Evolutionary conservation across 2,113 vertebrate genomes (phyloP).

Genomic region (Oxygymnocypris stewartii): DNA sequence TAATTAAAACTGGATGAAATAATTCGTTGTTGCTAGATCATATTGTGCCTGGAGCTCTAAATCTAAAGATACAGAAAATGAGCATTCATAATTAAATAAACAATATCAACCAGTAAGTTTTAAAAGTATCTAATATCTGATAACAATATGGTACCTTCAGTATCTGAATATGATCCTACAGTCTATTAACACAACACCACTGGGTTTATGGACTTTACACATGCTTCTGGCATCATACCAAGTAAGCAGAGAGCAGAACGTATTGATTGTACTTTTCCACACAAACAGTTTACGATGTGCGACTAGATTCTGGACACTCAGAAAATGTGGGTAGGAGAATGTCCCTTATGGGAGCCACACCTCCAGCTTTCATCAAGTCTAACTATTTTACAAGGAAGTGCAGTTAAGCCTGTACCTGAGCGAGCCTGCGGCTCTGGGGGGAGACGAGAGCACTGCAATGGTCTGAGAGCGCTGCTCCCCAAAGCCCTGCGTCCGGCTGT

Average conservation of each 20-base stretch:
- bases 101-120: background rate
- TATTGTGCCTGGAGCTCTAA: too few species aligned
- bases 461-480: conserved; percentile 87
- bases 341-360: background rate
- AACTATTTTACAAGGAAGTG: background rate
- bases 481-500: conserved; percentile 79
- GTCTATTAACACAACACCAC: background rate
- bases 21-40: background rate
- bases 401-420: conserved; percentile 81
- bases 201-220: background rate
- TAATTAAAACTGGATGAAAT: background rate
- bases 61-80: too few species aligned
- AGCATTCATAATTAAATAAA: too few species aligned
- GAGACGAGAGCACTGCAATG: conserved; percentile 86
- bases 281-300: conserved; percentile 8
- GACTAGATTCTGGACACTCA: background rate
- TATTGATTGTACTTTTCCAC: background rate
- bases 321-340: background rate
- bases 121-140: background rate
- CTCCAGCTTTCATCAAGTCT: background rate
- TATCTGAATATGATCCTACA: background rate
- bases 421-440: conserved; percentile 85
- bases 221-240: background rate
- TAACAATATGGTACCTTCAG: background rate
- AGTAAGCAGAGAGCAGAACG: background rate